Percentiles rank a stretch among this genome's conserved stretches.
Conservation (phyloP, 1,140 invertebrate species). For the Ctenoplectra terminalis region DNA sequence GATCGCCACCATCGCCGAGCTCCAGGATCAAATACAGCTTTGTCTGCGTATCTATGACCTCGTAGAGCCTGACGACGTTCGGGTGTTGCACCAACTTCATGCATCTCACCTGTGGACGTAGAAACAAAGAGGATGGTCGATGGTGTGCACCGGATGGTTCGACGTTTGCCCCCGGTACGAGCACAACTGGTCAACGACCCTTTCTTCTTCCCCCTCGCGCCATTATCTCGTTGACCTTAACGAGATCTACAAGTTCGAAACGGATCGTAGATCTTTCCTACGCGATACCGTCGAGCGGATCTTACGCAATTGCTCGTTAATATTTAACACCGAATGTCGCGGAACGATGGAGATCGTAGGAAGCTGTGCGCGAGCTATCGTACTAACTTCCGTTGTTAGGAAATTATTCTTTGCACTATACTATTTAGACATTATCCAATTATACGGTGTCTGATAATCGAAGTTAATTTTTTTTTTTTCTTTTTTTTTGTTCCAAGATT, state of each 20-base stretch:
- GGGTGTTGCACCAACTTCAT: conserved; percentile 99
- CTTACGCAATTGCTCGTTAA: conserved; percentile 46
- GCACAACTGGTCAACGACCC: conserved; percentile 46
- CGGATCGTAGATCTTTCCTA: conserved; percentile 46
- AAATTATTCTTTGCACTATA: no score
- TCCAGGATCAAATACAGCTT: conserved; percentile 98
- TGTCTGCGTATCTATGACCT: conserved; percentile 99
- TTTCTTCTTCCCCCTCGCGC: conserved; percentile 23
- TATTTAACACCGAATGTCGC: conserved; percentile 27
- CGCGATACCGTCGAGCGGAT: conserved; percentile 40
- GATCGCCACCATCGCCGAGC: conserved; percentile 98
- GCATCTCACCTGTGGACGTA: conserved; percentile 90
- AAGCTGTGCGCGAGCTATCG: not conserved
- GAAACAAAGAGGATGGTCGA: conserved; percentile 3
- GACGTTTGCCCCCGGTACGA: not conserved
- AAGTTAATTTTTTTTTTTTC: no score
- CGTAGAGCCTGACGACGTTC: conserved; percentile 98
- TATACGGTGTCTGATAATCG: no score
- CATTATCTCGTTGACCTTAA: conserved; percentile 64
- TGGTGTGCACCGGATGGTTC: not conserved
- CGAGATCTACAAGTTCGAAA: conserved; percentile 57
- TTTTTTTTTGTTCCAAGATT: no score
- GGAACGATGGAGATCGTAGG: conserved; percentile 39
- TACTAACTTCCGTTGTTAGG: not conserved
- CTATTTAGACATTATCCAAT: no score